Base-by-base conservation (phyloP, 2,888 invertebrate species). In the Drosophila antonietae region DNA sequence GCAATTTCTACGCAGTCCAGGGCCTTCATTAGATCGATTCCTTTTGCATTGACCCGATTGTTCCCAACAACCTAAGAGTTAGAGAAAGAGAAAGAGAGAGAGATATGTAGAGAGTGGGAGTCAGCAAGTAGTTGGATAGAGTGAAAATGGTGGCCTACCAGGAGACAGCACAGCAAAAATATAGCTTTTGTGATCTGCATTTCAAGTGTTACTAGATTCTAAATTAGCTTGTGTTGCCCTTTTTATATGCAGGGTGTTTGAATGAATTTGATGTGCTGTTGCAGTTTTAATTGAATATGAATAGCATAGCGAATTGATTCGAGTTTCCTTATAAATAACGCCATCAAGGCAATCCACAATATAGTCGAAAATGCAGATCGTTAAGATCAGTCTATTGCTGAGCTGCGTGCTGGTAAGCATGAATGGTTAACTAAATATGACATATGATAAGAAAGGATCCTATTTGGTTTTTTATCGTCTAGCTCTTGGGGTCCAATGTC, bases 321-420 rank as follows among this genome's bases (percentile, higher is more conserved):
- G 7, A 12, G 7, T 12, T 51, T 51, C 7, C 12, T 18, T 46
- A 58, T 46, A 58, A 35, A 58, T 23, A 35, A 23, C 35, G 33
- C 35, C 33, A 12, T 10, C 12, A 35, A 28, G 14, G 2, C 23
- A n/a, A n/a, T 1, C 14, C n/a, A n/a, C 5, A 35, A 20, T 15
- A 18, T 23, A 58, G 35, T 44, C 14, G 1, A 55, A 44, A 46
- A 58, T 58, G 20, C 20, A 44, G 33, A 35, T 46, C 33, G 5
- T 35, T 7, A 58, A 35, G 44, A 7, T 23, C 33, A 20, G 12
- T 14, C 15, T 35, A 2, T 7, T 62, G 14, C 28, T 62, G 6
- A 56, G 35, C 28, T 55, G 35, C 28, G 15, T 62, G 4, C 10
- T 62, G 56, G 61, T 62, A 62, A 56, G 56, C 18, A 18, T 9